Percentiles rank a stretch among this genome's conserved stretches.
Conservation (phyloP, 2,113 vertebrate species). For the Caranx melampygus region DNA sequence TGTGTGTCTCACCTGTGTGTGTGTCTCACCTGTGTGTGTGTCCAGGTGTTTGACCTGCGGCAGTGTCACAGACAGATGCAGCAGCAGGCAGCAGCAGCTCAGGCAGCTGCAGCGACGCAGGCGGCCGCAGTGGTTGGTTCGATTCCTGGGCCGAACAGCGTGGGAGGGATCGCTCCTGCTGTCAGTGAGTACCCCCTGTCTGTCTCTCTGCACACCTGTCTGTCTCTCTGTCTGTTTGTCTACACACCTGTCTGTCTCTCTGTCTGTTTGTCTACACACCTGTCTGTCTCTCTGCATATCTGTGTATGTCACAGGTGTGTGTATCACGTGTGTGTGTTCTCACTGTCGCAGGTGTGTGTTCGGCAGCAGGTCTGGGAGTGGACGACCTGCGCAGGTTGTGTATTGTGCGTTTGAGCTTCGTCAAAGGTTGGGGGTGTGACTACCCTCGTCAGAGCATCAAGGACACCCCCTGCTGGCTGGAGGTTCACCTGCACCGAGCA, state of each 20-base stretch:
- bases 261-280: background rate
- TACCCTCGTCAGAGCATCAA: slow-evolving; percentile 87
- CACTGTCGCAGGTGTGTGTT: slow-evolving; percentile 40
- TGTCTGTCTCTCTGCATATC: background rate
- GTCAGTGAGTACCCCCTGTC: slow-evolving; percentile 76
- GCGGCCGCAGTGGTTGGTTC: slow-evolving; percentile 77
- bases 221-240: background rate
- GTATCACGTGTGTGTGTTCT: background rate
- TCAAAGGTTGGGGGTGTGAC: slow-evolving; percentile 89
- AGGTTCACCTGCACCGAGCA: slow-evolving; percentile 86
- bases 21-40: slow-evolving; percentile 6
- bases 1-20: background rate
- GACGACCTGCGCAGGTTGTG: slow-evolving; percentile 85
- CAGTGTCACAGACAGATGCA: slow-evolving; percentile 90
- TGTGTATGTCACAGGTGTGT: background rate
- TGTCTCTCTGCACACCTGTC: background rate
- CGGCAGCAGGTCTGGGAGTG: slow-evolving; percentile 82
- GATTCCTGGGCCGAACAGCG: slow-evolving; percentile 80
- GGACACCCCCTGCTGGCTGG: slow-evolving; percentile 88
- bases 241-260: background rate
- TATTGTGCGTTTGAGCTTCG: slow-evolving; percentile 86
- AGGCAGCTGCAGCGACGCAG: slow-evolving; percentile 79
- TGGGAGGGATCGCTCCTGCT: slow-evolving; percentile 80
- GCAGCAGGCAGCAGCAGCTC: slow-evolving; percentile 85
- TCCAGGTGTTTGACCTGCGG: slow-evolving; percentile 85